Base-by-base conservation (phyloP, 2,113 vertebrate genomes). In the Geococcyx californianus region DNA sequence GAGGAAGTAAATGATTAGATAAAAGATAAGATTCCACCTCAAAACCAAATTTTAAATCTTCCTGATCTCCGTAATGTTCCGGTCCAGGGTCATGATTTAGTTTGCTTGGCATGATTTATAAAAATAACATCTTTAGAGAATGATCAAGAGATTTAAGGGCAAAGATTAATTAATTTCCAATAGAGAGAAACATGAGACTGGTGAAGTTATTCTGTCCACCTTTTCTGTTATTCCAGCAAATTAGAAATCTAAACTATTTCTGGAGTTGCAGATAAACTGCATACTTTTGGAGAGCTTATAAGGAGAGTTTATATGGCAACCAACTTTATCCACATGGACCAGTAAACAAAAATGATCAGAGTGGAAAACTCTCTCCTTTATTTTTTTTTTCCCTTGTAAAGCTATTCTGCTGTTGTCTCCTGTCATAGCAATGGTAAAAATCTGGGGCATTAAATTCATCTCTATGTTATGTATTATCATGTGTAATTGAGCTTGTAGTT, bases 391-490 rank as follows among this genome's bases (percentile, higher is more conserved):
- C 38, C 67, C 11, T 62, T 74, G 11, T 62, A 69, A 77, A 70
- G 6, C 3, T 6, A 1, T 62, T 44, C 28, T 7, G 29, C 29
- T 33, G 8, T 7, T 12, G 4, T 63, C 8, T 5, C 5, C 26
- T 29, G 73, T 23, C 25, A 31, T 47, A 84, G 13, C 11, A 64
- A 44, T 1, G 10, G 7, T 52, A 82, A 64, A 82, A 69, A 69
- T 14, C 49, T 1, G 5, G 86, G 7, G 4, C 10, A 47, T 63
- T 86, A 33, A 68, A 80, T 80, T 76, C 7, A 80, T 8, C 9
- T 80, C n/a, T 47, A 9, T 47, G 8, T 42, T 87, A 29, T 28
- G 8, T 9, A 64, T 47, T 56, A 24, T 3, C 8, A 24, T 5
- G 6, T 34, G 8, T 62, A 59, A 47, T 20, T 31, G 63, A 86